Evolutionary conservation across 2,888 invertebrate species (phyloP).

Genomic region (Synergus laeviventris): DNA sequence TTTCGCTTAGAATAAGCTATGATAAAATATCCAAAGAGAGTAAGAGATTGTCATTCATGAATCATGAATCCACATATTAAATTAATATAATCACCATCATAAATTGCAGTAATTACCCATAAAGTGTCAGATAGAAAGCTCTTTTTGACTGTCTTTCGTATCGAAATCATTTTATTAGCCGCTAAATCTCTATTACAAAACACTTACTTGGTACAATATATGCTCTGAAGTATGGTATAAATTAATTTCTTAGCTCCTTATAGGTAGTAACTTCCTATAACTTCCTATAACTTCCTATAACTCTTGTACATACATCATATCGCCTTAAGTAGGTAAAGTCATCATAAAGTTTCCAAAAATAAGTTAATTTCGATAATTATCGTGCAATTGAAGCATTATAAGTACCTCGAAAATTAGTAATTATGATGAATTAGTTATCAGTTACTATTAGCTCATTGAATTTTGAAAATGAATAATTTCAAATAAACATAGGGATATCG

Average conservation of each 20-base stretch:
- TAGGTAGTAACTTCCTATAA: conserved; percentile 59
- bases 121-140: not conserved
- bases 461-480: too few species aligned
- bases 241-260: conserved; percentile 57
- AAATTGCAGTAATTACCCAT: not conserved
- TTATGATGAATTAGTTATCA: too few species aligned
- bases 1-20: too few species aligned
- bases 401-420: too few species aligned
- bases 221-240: conserved; percentile 46
- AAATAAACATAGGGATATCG: too few species aligned
- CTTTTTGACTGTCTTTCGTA: not conserved
- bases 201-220: not conserved
- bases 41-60: not conserved
- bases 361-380: not conserved
- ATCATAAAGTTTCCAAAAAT: not conserved
- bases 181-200: not conserved
- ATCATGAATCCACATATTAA: not conserved
- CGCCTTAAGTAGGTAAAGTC: conserved; percentile 9
- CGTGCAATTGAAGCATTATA: not conserved
- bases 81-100: not conserved
- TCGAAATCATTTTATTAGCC: not conserved
- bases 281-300: conserved; percentile 59
- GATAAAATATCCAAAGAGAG: too few species aligned
- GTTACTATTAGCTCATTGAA: too few species aligned
- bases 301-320: conserved; percentile 53